Evolutionary conservation across 2,888 invertebrate species (phyloP), one percentile per base, ranked within the genome.

Genomic region (Anaspis maculata): DNA sequence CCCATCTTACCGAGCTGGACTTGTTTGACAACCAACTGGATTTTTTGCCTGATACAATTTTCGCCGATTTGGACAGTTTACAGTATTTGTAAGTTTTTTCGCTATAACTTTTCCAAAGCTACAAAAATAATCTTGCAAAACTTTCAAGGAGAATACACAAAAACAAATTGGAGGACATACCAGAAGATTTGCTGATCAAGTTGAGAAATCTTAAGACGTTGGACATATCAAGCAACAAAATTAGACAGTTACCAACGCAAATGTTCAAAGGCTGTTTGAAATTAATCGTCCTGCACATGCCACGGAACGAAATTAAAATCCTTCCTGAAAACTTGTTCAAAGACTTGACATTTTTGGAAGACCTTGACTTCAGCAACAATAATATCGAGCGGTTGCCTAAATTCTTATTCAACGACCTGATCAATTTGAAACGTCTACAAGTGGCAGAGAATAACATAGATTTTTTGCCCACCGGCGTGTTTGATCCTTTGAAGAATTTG

Each of bases 11-110:
- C 28, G 77, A 81, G 51, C 57, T 81, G 30, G 80, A 86, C 57
- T 69, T 87, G 52, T 84, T 83, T 44, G 78, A 80, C 52, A 87
- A 87, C 59, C 72, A 72, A 34, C 70, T 87, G 13, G 77, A 79
- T 47, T 74, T 72, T 52, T 58, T 86, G 14, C 79, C 82, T 0
- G 67, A 72, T 2, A 70, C 72, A 2, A 68, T 81, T 39, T 84
- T 85, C 51, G 72, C 76, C 46, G 70, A 74, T 6, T 64, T 81
- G 29, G 68, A 71, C 45, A 77, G 73, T 50, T 61, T 83, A 22
- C 69, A 71, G 45, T 77, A 79, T 56, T 56, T 82, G 79, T 80
- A 64, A 74, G 77, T 72, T 11, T 33, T n/a, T n/a, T n/a, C n/a
- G n/a, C n/a, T n/a, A n/a, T n/a, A 11, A 5, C 19, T 19, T 19